Conservation (phyloP, 1,140 invertebrate genomes). For the Drosophila leontia region DNA sequence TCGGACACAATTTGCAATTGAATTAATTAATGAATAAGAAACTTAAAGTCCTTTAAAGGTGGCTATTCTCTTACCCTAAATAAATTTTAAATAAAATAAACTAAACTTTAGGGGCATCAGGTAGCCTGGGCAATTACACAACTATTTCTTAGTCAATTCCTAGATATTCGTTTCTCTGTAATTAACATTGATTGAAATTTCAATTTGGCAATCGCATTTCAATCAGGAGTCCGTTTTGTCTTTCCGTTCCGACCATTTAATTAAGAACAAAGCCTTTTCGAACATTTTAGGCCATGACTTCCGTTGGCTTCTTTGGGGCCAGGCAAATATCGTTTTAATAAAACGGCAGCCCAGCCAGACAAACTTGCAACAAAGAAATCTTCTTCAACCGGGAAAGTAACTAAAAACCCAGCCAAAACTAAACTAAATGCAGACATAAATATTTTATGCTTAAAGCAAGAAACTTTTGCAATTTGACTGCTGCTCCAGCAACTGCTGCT, state of each 20-base stretch:
- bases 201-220: constrained; percentile 17
- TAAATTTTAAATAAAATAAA: background rate
- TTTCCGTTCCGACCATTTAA: constrained; percentile 35
- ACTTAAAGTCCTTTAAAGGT: background rate
- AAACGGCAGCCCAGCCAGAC: constrained; percentile 62
- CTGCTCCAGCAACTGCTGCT: constrained; percentile 32
- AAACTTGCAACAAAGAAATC: constrained; percentile 68
- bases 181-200: constrained; percentile 41
- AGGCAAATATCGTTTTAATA: constrained; percentile 72
- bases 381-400: constrained; percentile 65
- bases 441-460: constrained; percentile 83
- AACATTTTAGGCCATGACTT: constrained; percentile 32
- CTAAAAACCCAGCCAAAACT: constrained; percentile 73
- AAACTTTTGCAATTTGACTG: constrained; percentile 83
- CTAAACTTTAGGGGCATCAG: background rate
- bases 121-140: constrained; percentile 2
- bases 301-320: constrained; percentile 23
- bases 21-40: background rate
- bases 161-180: constrained; percentile 6
- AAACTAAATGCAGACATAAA: constrained; percentile 82
- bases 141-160: constrained; percentile 2
- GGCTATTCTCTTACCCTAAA: background rate
- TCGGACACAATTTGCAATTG: background rate
- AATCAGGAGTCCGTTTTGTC: background rate
- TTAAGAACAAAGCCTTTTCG: constrained; percentile 35